Percentiles rank a stretch among this genome's conserved stretches.
Conservation (phyloP, 2,888 invertebrate genomes). For the Temnothorax rugatulus region DNA sequence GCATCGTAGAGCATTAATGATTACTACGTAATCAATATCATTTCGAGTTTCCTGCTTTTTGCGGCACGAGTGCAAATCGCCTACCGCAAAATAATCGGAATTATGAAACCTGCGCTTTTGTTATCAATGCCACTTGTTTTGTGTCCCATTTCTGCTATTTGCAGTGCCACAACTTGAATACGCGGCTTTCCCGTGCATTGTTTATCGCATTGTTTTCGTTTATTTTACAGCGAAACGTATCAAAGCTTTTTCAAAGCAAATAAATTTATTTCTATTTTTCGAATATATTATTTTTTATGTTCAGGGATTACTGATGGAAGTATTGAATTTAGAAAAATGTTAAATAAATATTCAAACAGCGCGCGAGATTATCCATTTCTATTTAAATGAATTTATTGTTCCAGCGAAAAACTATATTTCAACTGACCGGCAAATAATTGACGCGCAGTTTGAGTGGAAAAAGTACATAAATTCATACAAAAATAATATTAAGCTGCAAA, state of each 20-base stretch:
- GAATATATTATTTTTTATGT: background rate
- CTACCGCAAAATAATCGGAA: slow-evolving; percentile 21
- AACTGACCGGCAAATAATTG: background rate
- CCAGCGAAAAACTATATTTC: background rate
- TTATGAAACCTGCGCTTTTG: slow-evolving; percentile 42
- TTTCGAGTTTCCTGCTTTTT: slow-evolving; percentile 45
- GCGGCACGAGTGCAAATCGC: slow-evolving; percentile 1
- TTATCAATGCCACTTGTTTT: slow-evolving; percentile 35
- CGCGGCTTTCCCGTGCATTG: background rate
- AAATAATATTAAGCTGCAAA: background rate
- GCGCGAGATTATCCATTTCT: background rate
- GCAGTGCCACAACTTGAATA: background rate
- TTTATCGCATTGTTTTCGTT: background rate
- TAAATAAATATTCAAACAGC: background rate
- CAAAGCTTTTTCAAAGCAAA: background rate
- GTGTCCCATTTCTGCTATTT: slow-evolving; percentile 25
- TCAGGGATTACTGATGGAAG: background rate
- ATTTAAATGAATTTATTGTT: background rate
- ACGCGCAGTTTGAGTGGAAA: background rate
- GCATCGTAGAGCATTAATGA: background rate
- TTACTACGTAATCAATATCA: slow-evolving; percentile 26
- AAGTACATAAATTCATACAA: background rate
- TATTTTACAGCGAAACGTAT: background rate
- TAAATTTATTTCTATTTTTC: background rate
- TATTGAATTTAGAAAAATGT: background rate